These are phyloP conservation scores for Prionace glauca DNA, from an alignment of 2,797 vertebrate genomes.

Conservation along the genomic window DNA sequence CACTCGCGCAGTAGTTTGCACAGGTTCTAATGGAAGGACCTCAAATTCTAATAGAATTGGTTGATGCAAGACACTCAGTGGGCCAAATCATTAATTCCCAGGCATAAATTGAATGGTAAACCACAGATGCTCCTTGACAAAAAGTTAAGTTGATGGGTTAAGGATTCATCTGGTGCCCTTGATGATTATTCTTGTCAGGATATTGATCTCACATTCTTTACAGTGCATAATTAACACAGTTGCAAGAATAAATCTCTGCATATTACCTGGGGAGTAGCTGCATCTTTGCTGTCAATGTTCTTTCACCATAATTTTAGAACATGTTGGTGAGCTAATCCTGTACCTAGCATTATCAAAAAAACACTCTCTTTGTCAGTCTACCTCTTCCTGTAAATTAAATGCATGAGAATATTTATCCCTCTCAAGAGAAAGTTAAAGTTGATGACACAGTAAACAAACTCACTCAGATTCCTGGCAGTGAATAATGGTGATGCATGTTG, in stretches of 20 bases:
- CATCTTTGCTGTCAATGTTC: background rate
- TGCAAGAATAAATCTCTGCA: background rate
- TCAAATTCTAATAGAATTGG: background rate
- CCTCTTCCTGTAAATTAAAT: background rate
- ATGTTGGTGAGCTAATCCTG: background rate
- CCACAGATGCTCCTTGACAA: background rate
- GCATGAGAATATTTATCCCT: background rate
- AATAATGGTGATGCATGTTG: background rate
- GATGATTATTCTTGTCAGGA: slow-evolving; percentile 3
- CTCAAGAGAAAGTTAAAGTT: background rate
- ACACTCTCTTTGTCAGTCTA: background rate
- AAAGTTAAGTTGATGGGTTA: background rate
- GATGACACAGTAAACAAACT: background rate
- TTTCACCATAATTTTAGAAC: background rate
- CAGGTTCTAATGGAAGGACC: background rate
- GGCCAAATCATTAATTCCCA: background rate
- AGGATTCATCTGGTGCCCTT: background rate
- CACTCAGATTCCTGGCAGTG: background rate
- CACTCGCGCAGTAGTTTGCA: background rate
- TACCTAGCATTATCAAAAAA: background rate
- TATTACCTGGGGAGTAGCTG: background rate
- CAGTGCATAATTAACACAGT: slow-evolving; percentile 9
- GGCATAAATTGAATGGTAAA: background rate
- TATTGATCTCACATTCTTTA: background rate
- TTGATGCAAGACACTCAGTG: background rate